Base-by-base conservation (phyloP, 2,888 invertebrate species). In the Callimorpha dominula region DNA sequence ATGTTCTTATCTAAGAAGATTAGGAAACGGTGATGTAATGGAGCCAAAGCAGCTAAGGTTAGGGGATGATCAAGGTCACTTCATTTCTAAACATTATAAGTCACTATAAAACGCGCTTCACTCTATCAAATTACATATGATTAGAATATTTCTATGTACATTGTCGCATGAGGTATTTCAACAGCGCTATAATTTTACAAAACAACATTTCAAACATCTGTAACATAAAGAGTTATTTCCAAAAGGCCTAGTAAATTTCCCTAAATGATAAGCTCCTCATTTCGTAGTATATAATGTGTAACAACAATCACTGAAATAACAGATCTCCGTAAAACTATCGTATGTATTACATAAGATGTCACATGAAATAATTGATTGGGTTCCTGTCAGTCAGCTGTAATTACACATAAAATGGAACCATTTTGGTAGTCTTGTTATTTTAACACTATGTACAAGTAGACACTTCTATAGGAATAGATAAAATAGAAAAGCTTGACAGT, bases 21-120 rank as follows among this genome's bases (percentile, higher is more conserved):
- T 87, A 84, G 85, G 86, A 81, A 86, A 88, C 89, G 89, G 85
- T 84, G 82, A 90, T 88, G 90, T 85, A 85, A 91, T 91, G 91
- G 87, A 90, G 92, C 92, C 89, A 90, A 94, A 94, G 95, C 95
- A 88, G 93, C 91, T 91, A 93, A 92, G 92, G 91, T 92, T 89
- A 91, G 90, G 90, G 91, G 89, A 93, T 94, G 93, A 93, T 91
- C 93, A 95, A 95, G 95, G 95, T 93, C 95, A 95, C 95, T 95
- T 95, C 92, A 91, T 92, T 93, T 91, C 94, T 94, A 94, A 92
- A 92, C 83, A 90, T 93, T 93, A 93, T 88, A 89, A 90, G 88
- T 91, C 86, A 89, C 91, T 93, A 93, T 92, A 90, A 91, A 90
- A 91, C 88, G 89, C 87, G 84, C 87, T 87, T 89, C 86, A 83